Percentiles rank a stretch among this genome's conserved stretches.
Evolutionary conservation across 2,888 invertebrate genomes (phyloP).

Genomic region (Drosophila mercatorum): DNA sequence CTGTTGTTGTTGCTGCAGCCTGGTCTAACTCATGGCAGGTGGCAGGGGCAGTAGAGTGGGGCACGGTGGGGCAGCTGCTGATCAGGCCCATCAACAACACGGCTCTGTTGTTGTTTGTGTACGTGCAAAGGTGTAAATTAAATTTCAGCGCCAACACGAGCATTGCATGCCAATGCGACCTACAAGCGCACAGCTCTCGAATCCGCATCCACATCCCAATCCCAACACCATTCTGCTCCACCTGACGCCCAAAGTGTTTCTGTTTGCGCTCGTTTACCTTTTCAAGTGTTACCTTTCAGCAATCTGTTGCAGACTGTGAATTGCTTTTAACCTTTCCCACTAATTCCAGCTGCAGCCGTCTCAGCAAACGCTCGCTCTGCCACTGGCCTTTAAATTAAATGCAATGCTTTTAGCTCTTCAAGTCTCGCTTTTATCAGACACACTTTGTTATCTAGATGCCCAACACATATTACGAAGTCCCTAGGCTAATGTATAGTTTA

Average conservation of each 20-base stretch:
- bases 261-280: slow-evolving; percentile 29
- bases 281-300: slow-evolving; percentile 24
- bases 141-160: slow-evolving; percentile 66
- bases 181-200: slow-evolving; percentile 1
- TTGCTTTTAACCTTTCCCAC: slow-evolving; percentile 19
- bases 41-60: not conserved
- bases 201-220: not conserved
- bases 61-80: slow-evolving; percentile 37
- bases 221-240: slow-evolving; percentile 3
- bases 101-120: slow-evolving; percentile 53
- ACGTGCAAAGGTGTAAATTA: slow-evolving; percentile 80
- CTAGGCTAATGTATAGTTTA: no score
- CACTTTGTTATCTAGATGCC: no score
- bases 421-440: no score
- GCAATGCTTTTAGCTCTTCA: slow-evolving; percentile 3
- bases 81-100: slow-evolving; percentile 55
- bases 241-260: slow-evolving; percentile 32
- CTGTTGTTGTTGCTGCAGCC: slow-evolving; percentile 37
- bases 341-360: slow-evolving; percentile 24
- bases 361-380: no score
- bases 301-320: slow-evolving; percentile 40
- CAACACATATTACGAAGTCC: no score
- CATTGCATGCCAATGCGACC: slow-evolving; percentile 59
- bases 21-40: not conserved
- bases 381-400: slow-evolving; percentile 18